Evolutionary conservation across 2,113 vertebrate species (phyloP).

Genomic region (Cyanoliseus patagonus): DNA sequence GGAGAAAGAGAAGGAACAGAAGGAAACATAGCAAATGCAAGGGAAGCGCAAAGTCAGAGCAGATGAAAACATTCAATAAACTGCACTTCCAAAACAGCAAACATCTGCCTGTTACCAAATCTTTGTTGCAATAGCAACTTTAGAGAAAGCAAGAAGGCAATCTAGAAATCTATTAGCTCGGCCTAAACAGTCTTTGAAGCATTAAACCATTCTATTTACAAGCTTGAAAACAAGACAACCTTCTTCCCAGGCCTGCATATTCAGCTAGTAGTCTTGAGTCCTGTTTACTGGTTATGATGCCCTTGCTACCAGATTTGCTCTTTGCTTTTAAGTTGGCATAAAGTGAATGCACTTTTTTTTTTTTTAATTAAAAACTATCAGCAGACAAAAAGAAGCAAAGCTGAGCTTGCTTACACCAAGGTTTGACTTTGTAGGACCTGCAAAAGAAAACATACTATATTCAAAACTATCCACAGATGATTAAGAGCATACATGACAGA

Average conservation of each 20-base stretch:
- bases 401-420: background rate
- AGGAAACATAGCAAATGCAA: background rate
- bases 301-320: background rate
- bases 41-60: background rate
- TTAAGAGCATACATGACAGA: accelerated
- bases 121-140: background rate
- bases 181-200: background rate
- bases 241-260: background rate
- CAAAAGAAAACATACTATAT: background rate
- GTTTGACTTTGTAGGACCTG: background rate
- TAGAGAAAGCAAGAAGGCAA: background rate
- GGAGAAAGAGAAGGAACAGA: background rate
- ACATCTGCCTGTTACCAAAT: background rate
- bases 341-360: background rate
- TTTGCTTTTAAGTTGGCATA: background rate
- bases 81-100: background rate
- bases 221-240: background rate
- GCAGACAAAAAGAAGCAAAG: background rate
- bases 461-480: background rate
- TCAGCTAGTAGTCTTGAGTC: background rate
- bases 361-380: background rate
- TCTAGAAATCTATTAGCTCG: background rate
- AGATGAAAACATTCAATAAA: background rate
- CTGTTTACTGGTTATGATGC: background rate
- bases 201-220: background rate